Base-by-base conservation (phyloP, 2,888 invertebrate species). In the Chymomyza fuscimana region DNA sequence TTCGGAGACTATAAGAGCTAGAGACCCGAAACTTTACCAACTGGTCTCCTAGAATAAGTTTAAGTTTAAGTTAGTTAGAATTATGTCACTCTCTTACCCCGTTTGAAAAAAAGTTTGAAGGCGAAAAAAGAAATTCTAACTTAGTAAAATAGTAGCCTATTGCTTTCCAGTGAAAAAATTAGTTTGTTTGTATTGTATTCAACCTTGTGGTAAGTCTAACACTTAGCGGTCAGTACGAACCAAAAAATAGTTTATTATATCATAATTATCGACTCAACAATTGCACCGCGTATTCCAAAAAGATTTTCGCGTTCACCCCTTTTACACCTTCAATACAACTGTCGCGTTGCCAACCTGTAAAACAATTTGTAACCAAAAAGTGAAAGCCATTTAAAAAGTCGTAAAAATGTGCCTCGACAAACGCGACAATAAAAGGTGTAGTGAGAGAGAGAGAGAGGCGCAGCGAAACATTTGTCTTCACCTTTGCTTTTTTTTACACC, bases 311-410 rank as follows among this genome's bases (percentile, higher is more conserved):
- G 1, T 12, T 15, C 32, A 29, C 16, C 60, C 67, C 72, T 72
- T 63, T 56, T 15, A 25, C 54, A 54, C 32, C 59, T 61, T 59
- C 61, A 52, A 64, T 52, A 54, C 56, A 22, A 58, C n/a, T 19
- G 36, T 15, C 22, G 62, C 22, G 10, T 9, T 9, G 58, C 58
- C 58, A 19, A 58, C 25, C 73, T 69, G 76, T 50, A 64, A 66
- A 79, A 78, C 77, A 86, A 84, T 88, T 87, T 76, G 76, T 74
- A 77, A 72, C 71, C 73, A 76, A 76, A 83, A 77, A 68, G 81
- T 77, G 77, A 79, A 82, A 87, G 75, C 77, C 86, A 88, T 86
- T 86, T 87, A 86, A 88, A 86, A 79, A 78, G 86, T 80, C 82
- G 86, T 86, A 85, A 87, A 88, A 86, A 87, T 82, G 82, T 76